These are phyloP conservation scores for Pollenia griseotomentosa DNA, from an alignment of 2,888 invertebrate genomes.

Conservation along the genomic window DNA sequence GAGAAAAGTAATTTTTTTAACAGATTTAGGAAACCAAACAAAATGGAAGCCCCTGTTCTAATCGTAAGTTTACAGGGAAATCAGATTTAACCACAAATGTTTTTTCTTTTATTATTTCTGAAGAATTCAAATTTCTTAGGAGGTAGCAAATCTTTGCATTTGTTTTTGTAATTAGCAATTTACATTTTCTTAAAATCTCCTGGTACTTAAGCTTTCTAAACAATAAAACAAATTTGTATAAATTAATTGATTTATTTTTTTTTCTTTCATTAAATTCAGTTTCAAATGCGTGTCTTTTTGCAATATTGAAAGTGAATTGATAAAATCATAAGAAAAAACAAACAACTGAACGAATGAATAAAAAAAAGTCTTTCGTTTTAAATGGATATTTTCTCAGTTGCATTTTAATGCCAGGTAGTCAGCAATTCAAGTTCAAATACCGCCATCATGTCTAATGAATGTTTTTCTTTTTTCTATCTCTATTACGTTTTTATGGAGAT, in stretches of 20 bases:
- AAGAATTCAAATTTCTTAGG: too few species aligned
- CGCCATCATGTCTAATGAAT: conserved; percentile 51
- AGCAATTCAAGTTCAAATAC: conserved; percentile 67
- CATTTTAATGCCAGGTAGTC: conserved; percentile 31
- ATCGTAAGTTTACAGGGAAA: too few species aligned
- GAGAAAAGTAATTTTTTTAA: too few species aligned
- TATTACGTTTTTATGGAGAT: conserved; percentile 9
- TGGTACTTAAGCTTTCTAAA: neutral
- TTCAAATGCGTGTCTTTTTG: conserved; percentile 15
- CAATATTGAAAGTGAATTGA: conserved; percentile 44
- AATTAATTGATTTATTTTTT: neutral
- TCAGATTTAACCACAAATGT: too few species aligned
- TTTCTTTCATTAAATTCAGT: neutral
- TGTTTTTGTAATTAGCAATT: neutral
- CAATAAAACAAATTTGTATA: conserved; percentile 8
- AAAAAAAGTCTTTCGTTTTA: conserved; percentile 17
- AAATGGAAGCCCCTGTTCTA: too few species aligned
- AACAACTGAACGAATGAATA: neutral
- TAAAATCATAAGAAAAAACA: neutral
- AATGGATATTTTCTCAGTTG: conserved; percentile 11
- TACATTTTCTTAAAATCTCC: neutral
- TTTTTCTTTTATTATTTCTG: too few species aligned
- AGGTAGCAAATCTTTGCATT: too few species aligned
- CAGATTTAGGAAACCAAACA: too few species aligned
- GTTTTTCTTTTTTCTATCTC: neutral